Evolutionary conservation across 2,113 vertebrate species (phyloP), one percentile per base, ranked within the genome.

Genomic region (Albula goreensis): DNA sequence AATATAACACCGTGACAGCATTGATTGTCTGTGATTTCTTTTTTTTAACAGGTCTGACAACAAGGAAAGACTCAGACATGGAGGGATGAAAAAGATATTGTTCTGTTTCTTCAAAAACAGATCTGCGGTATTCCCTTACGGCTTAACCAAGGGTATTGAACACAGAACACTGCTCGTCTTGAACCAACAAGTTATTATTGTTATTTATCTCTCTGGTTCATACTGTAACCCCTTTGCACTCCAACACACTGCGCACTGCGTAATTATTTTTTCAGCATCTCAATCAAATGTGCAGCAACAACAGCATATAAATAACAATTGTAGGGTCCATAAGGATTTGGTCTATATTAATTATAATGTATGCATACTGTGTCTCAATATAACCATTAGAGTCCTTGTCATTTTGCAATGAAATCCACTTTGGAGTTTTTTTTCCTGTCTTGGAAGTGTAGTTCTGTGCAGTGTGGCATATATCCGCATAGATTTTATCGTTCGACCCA

Each of bases 1-100:
- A 74, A 74, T 31, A 31, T 31, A 31, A 74, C 70, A 50, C 19
- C n/a, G 81, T 77, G 81, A 82, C 85, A 86, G 85, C 51, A 78
- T 12, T 51, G 22, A 78, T 50, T 86, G 50, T 2, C 25, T 25
- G 49, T 31, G 66, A 51, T 53, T 51, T 49, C 63, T 70, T 70
- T 15, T 80, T 60, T 80, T 57, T 82, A 86, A 86, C 2, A 51
- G 31, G 80, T 17, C 70, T 78, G 66, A 60, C 50, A 78, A 12
- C 31, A 22, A 60, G 81, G 48, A 85, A 51, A 48, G 53, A 52
- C 84, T 22, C 31, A 49, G 31, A 85, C 9, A 49, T 56, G 12
- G 22, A 60, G 83, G 80, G 80, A 81, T 81, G 80, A 50, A 49
- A 81, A 10, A 77, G 77, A 85, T 49, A 51, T 13, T 50, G 41